Evolutionary conservation across 2,113 vertebrate genomes (phyloP).

Genomic region (Xenopus laevis): DNA sequence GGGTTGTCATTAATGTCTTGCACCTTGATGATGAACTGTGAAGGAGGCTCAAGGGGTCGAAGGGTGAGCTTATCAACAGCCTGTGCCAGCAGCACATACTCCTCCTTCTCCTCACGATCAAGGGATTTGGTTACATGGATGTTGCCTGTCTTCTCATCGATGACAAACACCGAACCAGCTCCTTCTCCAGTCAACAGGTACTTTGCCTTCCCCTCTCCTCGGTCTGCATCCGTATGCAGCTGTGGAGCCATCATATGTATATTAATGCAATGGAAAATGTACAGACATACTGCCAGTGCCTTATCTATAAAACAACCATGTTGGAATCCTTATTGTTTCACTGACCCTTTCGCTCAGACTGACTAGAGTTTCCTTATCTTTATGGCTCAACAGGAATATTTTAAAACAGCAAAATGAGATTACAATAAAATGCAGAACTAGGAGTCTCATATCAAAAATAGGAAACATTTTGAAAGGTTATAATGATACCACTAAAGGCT

Average conservation of each 20-base stretch:
- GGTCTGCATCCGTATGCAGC: conserved; percentile 88
- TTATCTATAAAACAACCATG: too few species aligned
- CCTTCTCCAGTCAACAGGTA: conserved; percentile 86
- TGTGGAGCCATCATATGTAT: conserved; percentile 46
- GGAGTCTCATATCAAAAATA: too few species aligned
- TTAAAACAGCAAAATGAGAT: too few species aligned
- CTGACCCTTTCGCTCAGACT: too few species aligned
- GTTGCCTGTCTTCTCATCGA: conserved; percentile 88
- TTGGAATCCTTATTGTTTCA: too few species aligned
- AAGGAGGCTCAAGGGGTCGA: conserved; percentile 83
- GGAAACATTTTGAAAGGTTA: too few species aligned
- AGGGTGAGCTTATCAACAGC: conserved; percentile 83
- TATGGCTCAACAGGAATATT: too few species aligned
- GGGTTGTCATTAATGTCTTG: conserved; percentile 92
- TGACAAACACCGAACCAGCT: conserved; percentile 86
- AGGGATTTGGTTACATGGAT: conserved; percentile 89
- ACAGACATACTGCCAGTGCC: background rate
- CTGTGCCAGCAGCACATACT: conserved; percentile 82
- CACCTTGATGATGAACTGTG: conserved; percentile 87
- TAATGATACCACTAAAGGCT: too few species aligned
- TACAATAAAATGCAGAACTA: too few species aligned
- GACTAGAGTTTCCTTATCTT: too few species aligned
- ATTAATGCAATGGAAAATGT: background rate
- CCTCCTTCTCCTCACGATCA: conserved; percentile 86
- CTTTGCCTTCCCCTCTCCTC: conserved; percentile 81